Base-by-base conservation (phyloP, 2,113 vertebrate genomes). In the Tenebrosternarchus preto region DNA sequence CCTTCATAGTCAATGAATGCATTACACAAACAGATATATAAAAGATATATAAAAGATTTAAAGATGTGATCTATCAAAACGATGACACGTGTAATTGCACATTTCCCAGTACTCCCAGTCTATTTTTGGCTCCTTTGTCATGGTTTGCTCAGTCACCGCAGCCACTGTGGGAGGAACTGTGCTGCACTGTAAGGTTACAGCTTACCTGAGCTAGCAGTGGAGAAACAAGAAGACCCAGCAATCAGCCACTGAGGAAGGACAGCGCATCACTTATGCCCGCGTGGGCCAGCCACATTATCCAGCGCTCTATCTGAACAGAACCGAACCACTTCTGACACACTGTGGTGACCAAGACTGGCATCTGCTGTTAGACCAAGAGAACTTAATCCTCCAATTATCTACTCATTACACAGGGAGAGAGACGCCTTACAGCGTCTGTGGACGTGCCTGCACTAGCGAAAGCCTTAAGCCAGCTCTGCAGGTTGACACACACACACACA, bases 341-440 rank as follows among this genome's bases (percentile, higher is more conserved):
- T 61, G 15, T 39, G 29, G 22, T 9, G 39, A 73, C 75, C 57
- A 61, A 85, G 86, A 86, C 89, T 87, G 80, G 53, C 83, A 33
- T 77, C 81, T 43, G 33, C 80, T 76, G 81, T 20, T 59, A 63
- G 77, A 73, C 39, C 29, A 57, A 57, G 68, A 74, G 31, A 39
- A 27, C 59, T 78, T 88, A 91, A 89, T 86, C 85, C 78, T 68
- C 73, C 85, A 84, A 87, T 85, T 87, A 86, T 85, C 76, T 80
- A 73, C 69, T 88, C 79, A 53, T 82, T 86, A 82, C 39, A 15
- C 24, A 27, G 15, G 61, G 66, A 72, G 12, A 66, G 46, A 20
- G 57, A 31, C 16, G 74, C 11, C 9, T 64, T 76, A 15, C 15
- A 27, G 81, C 36, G n/a, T 31, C 3, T 29, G 46, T 60, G 61